Base-by-base conservation (phyloP, 1,140 invertebrate species). In the Thalassaphorura encarpata region DNA sequence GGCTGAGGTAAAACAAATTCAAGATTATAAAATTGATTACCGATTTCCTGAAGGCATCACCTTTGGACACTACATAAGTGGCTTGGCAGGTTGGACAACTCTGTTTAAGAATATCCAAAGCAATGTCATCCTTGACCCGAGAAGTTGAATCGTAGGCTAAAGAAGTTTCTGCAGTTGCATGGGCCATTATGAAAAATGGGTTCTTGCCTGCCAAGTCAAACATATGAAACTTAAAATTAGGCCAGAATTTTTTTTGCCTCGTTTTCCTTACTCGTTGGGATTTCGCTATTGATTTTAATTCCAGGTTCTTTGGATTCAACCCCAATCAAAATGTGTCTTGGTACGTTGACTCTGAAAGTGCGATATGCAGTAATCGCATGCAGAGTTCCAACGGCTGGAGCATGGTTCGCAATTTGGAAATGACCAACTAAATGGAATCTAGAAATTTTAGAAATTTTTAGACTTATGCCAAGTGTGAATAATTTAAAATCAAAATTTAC, bases 321-420 rank as follows among this genome's bases (percentile, higher is more conserved):
- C 18, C 40, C 39, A 5, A 55, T 19, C 18, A 24, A 28, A 6
- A 53, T 16, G 19, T 57, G 41, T 16, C 3, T 39, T 1, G 60
- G 53, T 3, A 54, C 15, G 1, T 18, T 13, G 6, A 55, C 3
- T 27, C 60, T 21, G n/a, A 58, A 16, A n/a, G 54, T 54, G 29
- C 60, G 28, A 6, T 36, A 27, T 4, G 48, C 3, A 15, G 52
- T 31, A 11, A 58, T 42, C 1, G 26, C 39, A 47, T 48, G 45
- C 21, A 19, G 40, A 4, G 56, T 52, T 23, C 56, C 56, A n/a
- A 64, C 24, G 1, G 36, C 56, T 0, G 60, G 59, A 11, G 59
- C 41, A 47, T 64, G 63, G 39, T 64, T 64, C 1, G 40, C 19
- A 11, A 64, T 21, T 16, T 19, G 16, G n/a, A 59, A 54, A 1